phyloP scores from a whole-genome alignment of 2,113 vertebrate species.

The Pica pica region DNA sequence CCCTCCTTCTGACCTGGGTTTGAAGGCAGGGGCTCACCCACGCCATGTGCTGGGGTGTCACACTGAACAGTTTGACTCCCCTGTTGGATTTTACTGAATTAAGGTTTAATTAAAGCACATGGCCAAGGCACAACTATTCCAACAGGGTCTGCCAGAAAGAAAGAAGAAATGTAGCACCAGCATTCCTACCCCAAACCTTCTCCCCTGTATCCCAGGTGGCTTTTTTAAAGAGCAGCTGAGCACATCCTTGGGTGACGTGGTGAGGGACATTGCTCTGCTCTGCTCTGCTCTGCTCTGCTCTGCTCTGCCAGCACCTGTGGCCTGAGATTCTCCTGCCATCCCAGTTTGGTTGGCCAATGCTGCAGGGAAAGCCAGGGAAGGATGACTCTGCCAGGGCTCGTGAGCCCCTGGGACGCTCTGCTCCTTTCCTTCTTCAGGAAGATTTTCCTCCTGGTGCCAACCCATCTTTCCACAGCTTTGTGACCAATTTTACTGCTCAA shows the following conservation, averaged over 20 bases:
- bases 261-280: not conserved
- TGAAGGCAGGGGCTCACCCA: not conserved
- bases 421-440: not conserved
- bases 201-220: not conserved
- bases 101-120: not conserved
- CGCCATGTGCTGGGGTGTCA: rapidly evolving
- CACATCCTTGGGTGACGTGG: not conserved
- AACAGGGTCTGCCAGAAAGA: not conserved
- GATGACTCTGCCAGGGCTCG: not conserved
- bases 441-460: not conserved
- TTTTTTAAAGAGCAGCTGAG: not conserved
- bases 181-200: not conserved
- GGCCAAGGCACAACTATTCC: not conserved
- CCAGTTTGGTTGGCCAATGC: not conserved
- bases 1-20: not conserved
- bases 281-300: not conserved
- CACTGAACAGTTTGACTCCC: not conserved
- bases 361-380: not conserved
- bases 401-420: not conserved
- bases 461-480: not conserved
- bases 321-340: not conserved
- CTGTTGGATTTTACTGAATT: not conserved
- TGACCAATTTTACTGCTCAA: not conserved
- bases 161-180: not conserved
- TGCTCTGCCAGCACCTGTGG: not conserved